Evolutionary conservation across 2,113 vertebrate species (phyloP).

Genomic region (Melanostigma gelatinosum): DNA sequence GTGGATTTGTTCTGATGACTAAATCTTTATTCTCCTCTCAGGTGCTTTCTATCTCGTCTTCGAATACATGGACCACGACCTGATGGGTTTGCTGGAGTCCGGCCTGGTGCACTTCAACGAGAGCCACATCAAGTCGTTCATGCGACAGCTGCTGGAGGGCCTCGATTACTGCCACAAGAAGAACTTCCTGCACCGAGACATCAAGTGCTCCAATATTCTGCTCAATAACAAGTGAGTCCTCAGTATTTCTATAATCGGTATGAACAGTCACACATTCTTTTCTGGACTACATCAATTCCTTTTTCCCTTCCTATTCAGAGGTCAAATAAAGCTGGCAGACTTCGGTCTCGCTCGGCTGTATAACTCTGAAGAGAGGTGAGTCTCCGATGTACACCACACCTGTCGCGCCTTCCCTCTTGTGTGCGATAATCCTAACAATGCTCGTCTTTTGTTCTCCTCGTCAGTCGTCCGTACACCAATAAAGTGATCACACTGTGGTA

Average conservation of each 20-base stretch:
- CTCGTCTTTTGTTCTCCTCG: conserved; percentile 1
- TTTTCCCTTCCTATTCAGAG: conserved; percentile 81
- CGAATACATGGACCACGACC: conserved; percentile 99
- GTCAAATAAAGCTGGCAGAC: conserved; percentile 96
- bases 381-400: not conserved
- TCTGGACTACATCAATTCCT: not conserved
- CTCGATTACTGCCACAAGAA: conserved; percentile 99
- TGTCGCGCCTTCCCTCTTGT: not conserved
- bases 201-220: conserved; percentile 98
- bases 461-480: conserved; percentile 98
- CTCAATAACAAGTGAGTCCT: conserved; percentile 92
- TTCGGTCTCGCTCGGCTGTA: conserved; percentile 97
- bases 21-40: conserved; percentile 11
- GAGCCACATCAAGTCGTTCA: conserved; percentile 98
- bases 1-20: not conserved
- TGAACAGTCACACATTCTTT: not conserved
- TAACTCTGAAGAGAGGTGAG: conserved; percentile 97
- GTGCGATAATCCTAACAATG: not conserved
- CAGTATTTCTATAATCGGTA: not conserved
- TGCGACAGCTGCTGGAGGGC: conserved; percentile 98
- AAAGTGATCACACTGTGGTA: conserved; percentile 99
- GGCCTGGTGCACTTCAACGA: conserved; percentile 98
- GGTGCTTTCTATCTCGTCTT: conserved; percentile 99
- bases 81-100: conserved; percentile 98
- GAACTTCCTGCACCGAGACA: conserved; percentile 98